Base-by-base conservation (phyloP, 2,888 invertebrate genomes). In the Rhamnusium bicolor region DNA sequence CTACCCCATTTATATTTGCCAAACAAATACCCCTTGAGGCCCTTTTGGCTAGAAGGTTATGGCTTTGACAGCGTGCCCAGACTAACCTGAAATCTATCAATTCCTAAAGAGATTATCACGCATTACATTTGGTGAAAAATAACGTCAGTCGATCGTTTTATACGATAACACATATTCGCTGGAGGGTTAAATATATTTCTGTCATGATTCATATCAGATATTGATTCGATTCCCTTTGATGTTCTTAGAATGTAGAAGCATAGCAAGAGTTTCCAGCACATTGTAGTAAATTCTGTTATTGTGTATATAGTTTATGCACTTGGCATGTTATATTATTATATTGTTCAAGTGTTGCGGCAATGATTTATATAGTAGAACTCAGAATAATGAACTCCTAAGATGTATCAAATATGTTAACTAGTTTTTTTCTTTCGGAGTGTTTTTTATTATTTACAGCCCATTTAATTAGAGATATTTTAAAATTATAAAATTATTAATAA, bases 1-100 rank as follows among this genome's bases (percentile, higher is more conserved):
- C 54, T 27, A 56, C 54, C 27, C 54, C 54, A 56, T 56, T 56
- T 56, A 27, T 56, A 56, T 56, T 56, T 56, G 54, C 54, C 54
- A 56, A 56, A 56, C 54, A 56, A 56, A 56, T 56, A 27, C 21
- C 32, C 32, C 32, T 18, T 12, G 54, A n/a, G 14, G 54, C 27
- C 54, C 21, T 8, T 14, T 14, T 27, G n/a, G 54, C 27, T 29
- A 32, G 58, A 32, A 32, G 58, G 58, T 58, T 58, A 58, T 32
- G 32, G 58, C 32, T 32, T 58, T 18, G 58, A 24, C 54, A 18
- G 21, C 58, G 32, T 8, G 7, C 32, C 58, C 16, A 16, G 56
- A 29, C 56, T 29, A 58, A 14, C 56, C 56, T 29, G 58, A 32
- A 32, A 58, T 58, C 58, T 58, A 58, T 58, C 58, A 58, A 58